Evolutionary conservation across 2,113 vertebrate species (phyloP), one percentile per base, ranked within the genome.

Genomic region (Alligator sinensis): DNA sequence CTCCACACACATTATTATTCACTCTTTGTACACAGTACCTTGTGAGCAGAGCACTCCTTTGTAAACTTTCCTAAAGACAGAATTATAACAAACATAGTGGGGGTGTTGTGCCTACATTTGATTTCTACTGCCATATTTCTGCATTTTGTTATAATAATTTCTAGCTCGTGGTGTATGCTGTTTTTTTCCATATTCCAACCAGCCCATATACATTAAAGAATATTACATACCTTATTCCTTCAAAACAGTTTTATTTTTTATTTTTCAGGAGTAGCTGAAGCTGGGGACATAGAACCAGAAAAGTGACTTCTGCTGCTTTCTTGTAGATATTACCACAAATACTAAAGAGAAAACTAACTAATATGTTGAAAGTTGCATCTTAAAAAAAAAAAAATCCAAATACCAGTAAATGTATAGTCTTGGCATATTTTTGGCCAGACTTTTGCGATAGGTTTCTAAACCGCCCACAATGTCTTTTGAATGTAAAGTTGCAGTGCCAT

Each of bases 401-500:
- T 61, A 60, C 19, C 61, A 83, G 38, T 38, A 18, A 75, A 64
- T 14, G 5, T 18, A 13, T 27, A 55, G 18, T 27, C n/a, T 66
- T 22, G 57, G 24, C 11, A 59, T n/a, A 61, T 24, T 47, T 28
- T 58, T 59, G 18, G 66, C 64, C 24, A 47, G n/a, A 55, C 60
- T 85, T 54, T 38, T 30, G 25, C 30, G 9, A n/a, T 55, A 28
- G 30, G 25, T 47, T 70, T 76, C 70, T 58, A 12, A 24, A 27
- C 22, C 19, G 76, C 76, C 55, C 19, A 18, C 76, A 60, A 72
- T 28, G 27, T 28, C 58, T 76, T 25, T 57, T 8, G 90, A 91
- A 87, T 28, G 15, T 91, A 87, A 91, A 91, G 63, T 78, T 62
- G 81, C 47, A 78, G 62, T 14, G 90, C 90, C 90, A 91, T 91